phyloP scores from a whole-genome alignment of 2,888 invertebrate species.

The Zhuqinia jingwanae region DNA sequence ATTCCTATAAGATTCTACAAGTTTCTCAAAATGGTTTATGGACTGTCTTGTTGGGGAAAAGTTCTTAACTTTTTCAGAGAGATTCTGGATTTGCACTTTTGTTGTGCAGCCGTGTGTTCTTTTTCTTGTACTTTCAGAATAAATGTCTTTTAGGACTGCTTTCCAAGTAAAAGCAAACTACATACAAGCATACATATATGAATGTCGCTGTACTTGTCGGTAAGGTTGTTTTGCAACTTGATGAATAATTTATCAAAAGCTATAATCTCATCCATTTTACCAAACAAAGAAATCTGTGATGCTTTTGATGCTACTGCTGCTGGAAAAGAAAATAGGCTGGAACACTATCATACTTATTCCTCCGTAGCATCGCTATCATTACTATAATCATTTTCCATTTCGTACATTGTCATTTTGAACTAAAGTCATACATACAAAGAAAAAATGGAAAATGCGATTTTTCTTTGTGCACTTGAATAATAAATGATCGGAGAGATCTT shows the following conservation, averaged over 20 bases:
- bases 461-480: no score
- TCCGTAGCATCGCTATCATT: background rate
- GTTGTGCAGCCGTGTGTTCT: background rate
- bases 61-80: background rate
- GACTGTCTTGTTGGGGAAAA: background rate
- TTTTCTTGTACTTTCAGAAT: background rate
- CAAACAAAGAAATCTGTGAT: background rate
- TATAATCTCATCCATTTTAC: conserved; percentile 25
- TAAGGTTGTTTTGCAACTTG: background rate
- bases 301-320: background rate
- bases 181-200: no score
- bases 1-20: conserved; percentile 2
- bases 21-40: background rate
- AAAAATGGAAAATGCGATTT: no score
- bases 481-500: no score
- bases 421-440: background rate
- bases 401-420: background rate
- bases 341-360: no score
- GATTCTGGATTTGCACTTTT: background rate
- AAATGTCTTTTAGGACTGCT: background rate
- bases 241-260: conserved; percentile 36
- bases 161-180: no score
- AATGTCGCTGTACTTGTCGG: background rate
- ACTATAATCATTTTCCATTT: background rate
- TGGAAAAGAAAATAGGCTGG: background rate